Evolutionary conservation across 1,140 invertebrate species (phyloP), one percentile per base, ranked within the genome.

Genomic region (Saccostrea cuccullata): DNA sequence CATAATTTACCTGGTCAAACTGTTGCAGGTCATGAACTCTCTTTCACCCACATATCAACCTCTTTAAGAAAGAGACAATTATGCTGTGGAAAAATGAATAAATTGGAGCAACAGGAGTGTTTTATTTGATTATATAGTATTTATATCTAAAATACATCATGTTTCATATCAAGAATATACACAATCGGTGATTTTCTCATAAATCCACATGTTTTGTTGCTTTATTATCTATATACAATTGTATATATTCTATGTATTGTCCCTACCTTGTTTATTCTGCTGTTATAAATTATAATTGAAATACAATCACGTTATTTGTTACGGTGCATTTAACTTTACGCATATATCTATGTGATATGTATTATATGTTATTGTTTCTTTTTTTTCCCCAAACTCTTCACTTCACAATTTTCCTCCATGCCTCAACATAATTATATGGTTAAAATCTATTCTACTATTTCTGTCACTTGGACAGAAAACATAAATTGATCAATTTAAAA

Each of bases 191-290:
- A 15, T 36, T 30, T 30, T 77, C 30, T 36, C 30, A 26, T 77
- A 36, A 77, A 77, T 77, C 70, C 70, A 77, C 26, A 36, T 73
- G 58, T 64, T 64, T 20, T 64, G 58, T 64, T 64, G 15, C 15
- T 64, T 64, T 64, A n/a, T 64, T 64, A 64, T 17, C 17, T 64
- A 20, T 64, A 20, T 64, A 20, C 17, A 20, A 20, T 6, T 64
- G 17, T 64, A 64, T 64, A 64, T n/a, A 64, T 64, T 20, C 13
- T 30, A 36, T 26, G 23, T 77, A 40, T 77, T 13, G 11, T 30
- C 70, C 15, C 11, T 11, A 13, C 13, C 3, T 36, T 36, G 26
- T 17, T 13, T 77, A 30, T 77, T 5, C 13, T 30, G 26, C 30
- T 77, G 30, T 77, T 30, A 77, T 17, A 36, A 26, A 36, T 2